Conservation (phyloP, 2,888 invertebrate genomes). For the Cephus spinipes region DNA sequence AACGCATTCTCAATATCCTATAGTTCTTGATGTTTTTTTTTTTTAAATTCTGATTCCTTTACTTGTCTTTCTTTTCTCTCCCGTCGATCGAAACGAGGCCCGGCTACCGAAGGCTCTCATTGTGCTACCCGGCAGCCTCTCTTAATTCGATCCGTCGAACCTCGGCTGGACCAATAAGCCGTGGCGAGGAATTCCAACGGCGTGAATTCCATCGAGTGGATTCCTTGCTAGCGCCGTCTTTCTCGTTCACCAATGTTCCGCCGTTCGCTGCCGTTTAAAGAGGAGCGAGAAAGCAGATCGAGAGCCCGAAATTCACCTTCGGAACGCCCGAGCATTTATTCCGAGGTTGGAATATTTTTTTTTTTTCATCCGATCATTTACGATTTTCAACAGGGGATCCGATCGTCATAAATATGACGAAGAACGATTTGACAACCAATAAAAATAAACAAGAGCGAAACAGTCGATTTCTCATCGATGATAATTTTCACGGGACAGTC, state of each 20-base stretch:
- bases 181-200: background rate
- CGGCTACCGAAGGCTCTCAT: slow-evolving; percentile 19
- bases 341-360: background rate
- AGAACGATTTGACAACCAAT: background rate
- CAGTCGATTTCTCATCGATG: background rate
- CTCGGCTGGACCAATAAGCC: slow-evolving; percentile 15
- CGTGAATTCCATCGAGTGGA: background rate
- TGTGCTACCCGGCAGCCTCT: slow-evolving; percentile 15
- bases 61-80: background rate
- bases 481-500: background rate
- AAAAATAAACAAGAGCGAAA: background rate
- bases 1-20: background rate
- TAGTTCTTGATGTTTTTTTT: background rate
- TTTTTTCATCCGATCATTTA: background rate
- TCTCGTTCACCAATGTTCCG: background rate
- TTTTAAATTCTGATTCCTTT: background rate
- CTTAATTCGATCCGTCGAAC: slow-evolving; percentile 24
- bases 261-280: background rate
- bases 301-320: background rate
- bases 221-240: background rate
- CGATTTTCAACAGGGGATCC: too few relatives aligned
- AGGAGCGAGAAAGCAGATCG: background rate
- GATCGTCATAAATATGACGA: background rate
- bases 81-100: background rate
- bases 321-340: background rate